A percentile compares a stretch with the other conserved stretches of the same genome.
These are phyloP conservation scores for Caretta caretta DNA, from an alignment of 2,113 vertebrate genomes.

Conservation along the genomic window DNA sequence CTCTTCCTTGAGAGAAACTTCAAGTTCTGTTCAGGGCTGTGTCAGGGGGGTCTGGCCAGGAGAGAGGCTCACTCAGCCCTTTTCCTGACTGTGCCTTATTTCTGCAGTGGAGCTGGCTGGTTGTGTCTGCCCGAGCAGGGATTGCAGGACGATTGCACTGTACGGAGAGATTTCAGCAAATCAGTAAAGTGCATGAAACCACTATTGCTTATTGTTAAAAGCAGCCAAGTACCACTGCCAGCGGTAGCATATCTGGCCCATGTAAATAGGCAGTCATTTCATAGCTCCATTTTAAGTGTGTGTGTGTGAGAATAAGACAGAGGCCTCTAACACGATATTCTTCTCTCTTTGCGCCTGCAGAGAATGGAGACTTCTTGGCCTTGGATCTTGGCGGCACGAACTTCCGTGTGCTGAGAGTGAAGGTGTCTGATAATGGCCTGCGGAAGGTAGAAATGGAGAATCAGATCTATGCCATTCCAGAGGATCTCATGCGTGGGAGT, in stretches of 20 bases:
- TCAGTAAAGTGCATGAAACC: too few relatives aligned
- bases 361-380: constrained; percentile 93
- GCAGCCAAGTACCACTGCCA: accelerated
- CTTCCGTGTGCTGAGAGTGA: constrained; percentile 92
- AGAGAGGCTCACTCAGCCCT: neutral
- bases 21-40: neutral
- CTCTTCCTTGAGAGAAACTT: neutral
- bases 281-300: neutral
- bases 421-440: constrained; percentile 87
- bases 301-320: neutral
- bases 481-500: constrained; percentile 90
- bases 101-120: neutral
- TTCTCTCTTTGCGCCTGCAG: constrained; percentile 68
- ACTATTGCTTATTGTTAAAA: too few relatives aligned
- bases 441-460: constrained; percentile 95
- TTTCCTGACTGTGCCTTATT: accelerated
- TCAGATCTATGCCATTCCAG: constrained; percentile 94
- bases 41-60: neutral
- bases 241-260: neutral
- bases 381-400: constrained; percentile 94
- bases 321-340: neutral
- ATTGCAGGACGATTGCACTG: accelerated
- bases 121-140: accelerated
- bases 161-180: too few relatives aligned
- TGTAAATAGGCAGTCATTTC: neutral